Evolutionary conservation across 2,113 vertebrate species (phyloP).

Genomic region (Percina caprodes): DNA sequence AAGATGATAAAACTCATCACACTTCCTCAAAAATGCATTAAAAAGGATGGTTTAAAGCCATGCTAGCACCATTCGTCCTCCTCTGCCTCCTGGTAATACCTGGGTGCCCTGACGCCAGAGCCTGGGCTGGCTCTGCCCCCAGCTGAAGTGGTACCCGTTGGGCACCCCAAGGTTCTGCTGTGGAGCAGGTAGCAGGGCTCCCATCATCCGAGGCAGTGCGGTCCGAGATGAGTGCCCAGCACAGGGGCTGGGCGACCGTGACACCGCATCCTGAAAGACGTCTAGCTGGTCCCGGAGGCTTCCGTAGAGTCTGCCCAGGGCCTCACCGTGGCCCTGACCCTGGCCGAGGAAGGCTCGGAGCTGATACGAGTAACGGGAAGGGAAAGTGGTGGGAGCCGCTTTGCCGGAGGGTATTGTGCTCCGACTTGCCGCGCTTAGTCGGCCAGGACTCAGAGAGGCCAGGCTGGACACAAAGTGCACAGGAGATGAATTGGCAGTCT

Average conservation of each 20-base stretch:
- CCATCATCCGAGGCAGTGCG: conserved; percentile 82
- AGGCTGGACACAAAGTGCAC: conserved; percentile 87
- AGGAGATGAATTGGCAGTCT: conserved; percentile 94
- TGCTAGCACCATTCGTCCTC: conserved; percentile 97
- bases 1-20: conserved; percentile 97
- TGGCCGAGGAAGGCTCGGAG: conserved; percentile 91
- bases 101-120: conserved; percentile 79
- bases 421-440: conserved; percentile 91
- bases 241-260: conserved; percentile 80
- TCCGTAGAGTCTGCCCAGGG: conserved; percentile 69
- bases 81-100: conserved; percentile 89
- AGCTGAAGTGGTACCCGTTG: conserved; percentile 91
- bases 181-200: conserved; percentile 87
- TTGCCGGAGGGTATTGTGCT: conserved; percentile 90
- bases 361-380: conserved; percentile 87
- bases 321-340: conserved; percentile 80
- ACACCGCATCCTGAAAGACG: conserved; percentile 87
- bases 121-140: conserved; percentile 83
- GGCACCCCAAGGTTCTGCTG: conserved; percentile 89
- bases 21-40: conserved; percentile 76
- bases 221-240: conserved; percentile 87
- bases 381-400: conserved; percentile 82
- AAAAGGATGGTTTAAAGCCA: conserved; percentile 74
- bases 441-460: conserved; percentile 86
- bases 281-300: conserved; percentile 87